phyloP scores from a whole-genome alignment of 2,797 vertebrate genomes.

The Myotis pilosus region DNA sequence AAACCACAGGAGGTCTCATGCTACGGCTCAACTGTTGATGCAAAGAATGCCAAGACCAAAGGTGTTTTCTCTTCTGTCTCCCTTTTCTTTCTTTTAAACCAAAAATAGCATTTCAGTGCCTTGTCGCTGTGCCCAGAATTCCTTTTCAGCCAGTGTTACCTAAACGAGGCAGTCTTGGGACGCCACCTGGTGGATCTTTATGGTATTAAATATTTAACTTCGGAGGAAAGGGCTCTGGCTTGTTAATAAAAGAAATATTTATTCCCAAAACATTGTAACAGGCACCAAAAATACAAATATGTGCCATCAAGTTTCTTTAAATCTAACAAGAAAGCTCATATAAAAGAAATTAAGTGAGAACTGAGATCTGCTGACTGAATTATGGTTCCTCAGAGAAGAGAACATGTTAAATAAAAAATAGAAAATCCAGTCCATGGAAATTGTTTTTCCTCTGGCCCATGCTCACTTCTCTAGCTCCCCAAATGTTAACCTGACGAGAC shows the following conservation, averaged over 20 bases:
- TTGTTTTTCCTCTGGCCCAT: too few species aligned
- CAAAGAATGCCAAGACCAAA: not conserved
- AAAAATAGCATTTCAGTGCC: not conserved
- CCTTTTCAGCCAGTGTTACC: not conserved
- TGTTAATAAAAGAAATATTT: not conserved
- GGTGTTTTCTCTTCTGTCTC: not conserved
- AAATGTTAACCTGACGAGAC: not conserved
- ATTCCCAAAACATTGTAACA: not conserved
- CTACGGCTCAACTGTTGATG: not conserved
- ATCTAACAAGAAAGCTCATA: not conserved
- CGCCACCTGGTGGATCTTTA: conserved; percentile 5
- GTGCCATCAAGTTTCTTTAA: not conserved
- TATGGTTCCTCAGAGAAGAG: not conserved
- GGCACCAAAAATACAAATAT: not conserved
- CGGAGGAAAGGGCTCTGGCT: not conserved
- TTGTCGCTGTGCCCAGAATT: not conserved
- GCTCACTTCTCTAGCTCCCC: not conserved
- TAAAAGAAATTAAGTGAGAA: conserved; percentile 34
- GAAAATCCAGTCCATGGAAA: too few species aligned
- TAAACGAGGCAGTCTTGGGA: not conserved
- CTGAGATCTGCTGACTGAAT: not conserved
- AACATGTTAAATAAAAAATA: not conserved
- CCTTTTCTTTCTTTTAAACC: not conserved
- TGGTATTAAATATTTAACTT: not conserved
- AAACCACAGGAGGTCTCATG: not conserved